phyloP scores from a whole-genome alignment of 2,113 vertebrate genomes.

The Poicephalus meyeri region DNA sequence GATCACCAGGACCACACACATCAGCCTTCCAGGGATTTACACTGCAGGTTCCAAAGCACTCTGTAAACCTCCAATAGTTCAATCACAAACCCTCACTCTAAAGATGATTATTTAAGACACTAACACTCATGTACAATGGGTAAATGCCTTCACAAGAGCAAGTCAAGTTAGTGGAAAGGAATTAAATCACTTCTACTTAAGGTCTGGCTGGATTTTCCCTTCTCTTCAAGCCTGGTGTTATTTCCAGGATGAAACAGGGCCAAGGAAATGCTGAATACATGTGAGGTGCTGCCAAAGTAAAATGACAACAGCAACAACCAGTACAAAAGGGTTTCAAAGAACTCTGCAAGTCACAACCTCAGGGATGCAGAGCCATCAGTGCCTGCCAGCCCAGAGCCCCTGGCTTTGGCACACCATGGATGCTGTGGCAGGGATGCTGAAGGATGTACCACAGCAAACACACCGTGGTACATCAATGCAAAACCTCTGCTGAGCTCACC shows the following conservation, averaged over 20 bases:
- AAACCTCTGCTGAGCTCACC: background rate
- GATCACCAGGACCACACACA: background rate
- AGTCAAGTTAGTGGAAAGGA: background rate
- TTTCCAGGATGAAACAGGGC: background rate
- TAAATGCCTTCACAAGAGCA: background rate
- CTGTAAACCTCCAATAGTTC: background rate
- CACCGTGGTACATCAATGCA: rapidly evolving
- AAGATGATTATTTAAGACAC: background rate
- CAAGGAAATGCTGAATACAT: constrained; percentile 32
- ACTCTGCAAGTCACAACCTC: background rate
- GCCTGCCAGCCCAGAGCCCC: background rate
- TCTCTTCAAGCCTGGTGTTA: background rate
- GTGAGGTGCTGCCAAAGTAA: background rate
- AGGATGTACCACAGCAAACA: background rate
- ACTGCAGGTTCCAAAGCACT: background rate
- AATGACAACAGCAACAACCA: background rate
- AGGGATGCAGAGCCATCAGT: background rate
- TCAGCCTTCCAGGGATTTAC: background rate
- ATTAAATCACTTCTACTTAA: background rate
- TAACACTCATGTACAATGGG: background rate
- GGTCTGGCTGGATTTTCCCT: background rate
- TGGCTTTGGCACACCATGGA: background rate
- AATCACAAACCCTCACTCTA: background rate
- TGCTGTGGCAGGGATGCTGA: background rate
- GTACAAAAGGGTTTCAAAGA: background rate